Conservation (phyloP, 2,113 vertebrate genomes). For the Corythornis vintsioides region DNA sequence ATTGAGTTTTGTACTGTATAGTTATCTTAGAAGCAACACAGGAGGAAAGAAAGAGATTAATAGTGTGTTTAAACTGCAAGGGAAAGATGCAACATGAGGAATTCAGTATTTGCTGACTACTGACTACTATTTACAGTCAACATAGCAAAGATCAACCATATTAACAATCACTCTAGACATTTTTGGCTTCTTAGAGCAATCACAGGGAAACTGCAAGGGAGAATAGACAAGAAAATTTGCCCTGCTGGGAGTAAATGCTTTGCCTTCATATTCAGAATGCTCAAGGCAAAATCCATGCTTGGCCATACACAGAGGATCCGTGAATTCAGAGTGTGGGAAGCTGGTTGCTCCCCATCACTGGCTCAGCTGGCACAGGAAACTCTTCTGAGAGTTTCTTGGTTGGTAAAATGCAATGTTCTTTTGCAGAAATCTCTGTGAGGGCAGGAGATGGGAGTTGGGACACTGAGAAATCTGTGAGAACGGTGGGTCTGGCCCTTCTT, state of each 20-base stretch:
- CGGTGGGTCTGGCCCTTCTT: neutral
- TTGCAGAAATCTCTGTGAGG: neutral
- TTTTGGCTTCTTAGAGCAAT: neutral
- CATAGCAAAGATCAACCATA: neutral
- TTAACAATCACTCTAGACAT: neutral
- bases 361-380: neutral
- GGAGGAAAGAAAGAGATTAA: neutral
- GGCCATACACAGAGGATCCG: neutral
- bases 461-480: neutral
- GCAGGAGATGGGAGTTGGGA: rapidly evolving
- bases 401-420: neutral
- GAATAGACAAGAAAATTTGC: neutral
- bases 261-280: neutral
- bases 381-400: neutral
- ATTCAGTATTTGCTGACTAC: neutral
- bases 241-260: neutral
- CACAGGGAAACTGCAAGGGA: neutral
- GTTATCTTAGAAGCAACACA: neutral
- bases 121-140: neutral
- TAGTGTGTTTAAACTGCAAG: neutral
- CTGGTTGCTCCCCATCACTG: neutral
- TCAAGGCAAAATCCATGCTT: neutral
- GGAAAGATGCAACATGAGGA: neutral
- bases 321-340: neutral
- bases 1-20: neutral